Evolutionary conservation across 2,113 vertebrate species (phyloP).

Genomic region (Cephalophus harveyi): DNA sequence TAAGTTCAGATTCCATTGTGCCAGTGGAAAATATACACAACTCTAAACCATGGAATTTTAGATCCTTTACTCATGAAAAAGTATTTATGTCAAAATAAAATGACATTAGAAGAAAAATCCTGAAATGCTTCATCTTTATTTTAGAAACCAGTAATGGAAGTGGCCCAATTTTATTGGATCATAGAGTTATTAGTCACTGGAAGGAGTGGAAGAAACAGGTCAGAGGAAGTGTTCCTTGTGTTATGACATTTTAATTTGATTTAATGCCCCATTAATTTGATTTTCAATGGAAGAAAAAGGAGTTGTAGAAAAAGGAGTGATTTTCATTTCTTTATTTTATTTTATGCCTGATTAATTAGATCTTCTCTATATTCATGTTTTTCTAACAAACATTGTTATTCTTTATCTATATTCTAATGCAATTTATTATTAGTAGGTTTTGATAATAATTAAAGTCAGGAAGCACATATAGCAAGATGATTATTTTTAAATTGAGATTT

Average conservation of each 20-base stretch:
- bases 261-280: background rate
- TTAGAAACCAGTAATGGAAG: background rate
- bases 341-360: background rate
- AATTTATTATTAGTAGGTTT: background rate
- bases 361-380: background rate
- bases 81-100: background rate
- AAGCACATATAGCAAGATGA: background rate
- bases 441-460: background rate
- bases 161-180: background rate
- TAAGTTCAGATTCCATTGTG: background rate
- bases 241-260: background rate
- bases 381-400: background rate
- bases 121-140: background rate
- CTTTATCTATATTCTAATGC: background rate
- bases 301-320: background rate
- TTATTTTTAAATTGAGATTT: background rate
- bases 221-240: background rate
- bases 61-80: background rate
- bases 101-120: background rate
- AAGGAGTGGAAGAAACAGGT: background rate
- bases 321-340: background rate
- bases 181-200: background rate
- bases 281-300: background rate
- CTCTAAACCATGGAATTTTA: background rate
- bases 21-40: background rate